Evolutionary conservation across 2,888 invertebrate species (phyloP).

Genomic region (Drosophila testacea): DNA sequence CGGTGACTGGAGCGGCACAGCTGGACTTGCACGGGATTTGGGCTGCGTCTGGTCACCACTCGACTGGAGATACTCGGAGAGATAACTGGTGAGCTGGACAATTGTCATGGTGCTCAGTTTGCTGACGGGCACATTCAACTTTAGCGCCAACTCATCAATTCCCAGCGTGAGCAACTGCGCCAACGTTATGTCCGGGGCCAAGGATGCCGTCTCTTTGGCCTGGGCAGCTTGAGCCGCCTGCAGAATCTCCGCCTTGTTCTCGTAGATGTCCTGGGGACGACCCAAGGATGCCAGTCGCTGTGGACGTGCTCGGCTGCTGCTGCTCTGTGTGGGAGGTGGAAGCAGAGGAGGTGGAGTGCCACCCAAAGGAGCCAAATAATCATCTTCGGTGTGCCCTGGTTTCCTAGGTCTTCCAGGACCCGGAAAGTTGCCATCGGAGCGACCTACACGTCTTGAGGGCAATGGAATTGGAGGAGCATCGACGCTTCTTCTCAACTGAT

Average conservation of each 20-base stretch:
- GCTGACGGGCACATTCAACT: constrained; percentile 91
- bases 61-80: constrained; percentile 86
- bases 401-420: constrained; percentile 86
- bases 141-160: constrained; percentile 91
- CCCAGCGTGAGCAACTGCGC: constrained; percentile 93
- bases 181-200: constrained; percentile 90
- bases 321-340: constrained; percentile 85
- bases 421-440: constrained; percentile 86
- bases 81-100: constrained; percentile 93
- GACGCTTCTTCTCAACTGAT: constrained; percentile 42
- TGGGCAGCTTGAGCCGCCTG: constrained; percentile 75
- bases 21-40: constrained; percentile 41
- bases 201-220: constrained; percentile 50
- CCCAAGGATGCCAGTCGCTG: constrained; percentile 75
- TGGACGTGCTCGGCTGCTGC: constrained; percentile 73
- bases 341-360: constrained; percentile 84
- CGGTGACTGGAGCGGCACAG: constrained; percentile 29
- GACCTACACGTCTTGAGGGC: constrained; percentile 86
- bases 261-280: constrained; percentile 81
- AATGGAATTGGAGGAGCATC: constrained; percentile 88
- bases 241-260: constrained; percentile 83
- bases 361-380: constrained; percentile 89
- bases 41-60: constrained; percentile 85
- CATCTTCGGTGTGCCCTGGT: constrained; percentile 88
- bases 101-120: constrained; percentile 94